phyloP scores from a whole-genome alignment of 2,113 vertebrate genomes.

The Spea multiplicata region DNA sequence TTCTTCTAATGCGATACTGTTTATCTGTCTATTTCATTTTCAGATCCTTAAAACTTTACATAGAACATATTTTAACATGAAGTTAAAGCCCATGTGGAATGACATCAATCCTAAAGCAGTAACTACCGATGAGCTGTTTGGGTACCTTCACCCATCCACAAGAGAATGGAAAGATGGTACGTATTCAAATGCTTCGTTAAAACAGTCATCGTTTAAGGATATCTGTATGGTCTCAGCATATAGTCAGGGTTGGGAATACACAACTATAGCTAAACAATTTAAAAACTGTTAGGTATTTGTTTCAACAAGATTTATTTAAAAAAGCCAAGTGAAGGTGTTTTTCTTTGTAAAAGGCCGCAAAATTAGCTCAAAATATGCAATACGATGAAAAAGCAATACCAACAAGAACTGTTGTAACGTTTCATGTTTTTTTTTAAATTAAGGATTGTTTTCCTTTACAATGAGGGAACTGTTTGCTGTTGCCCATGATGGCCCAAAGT shows the following conservation, averaged over 20 bases:
- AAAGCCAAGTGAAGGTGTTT: too few relatives aligned
- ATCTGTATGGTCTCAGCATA: too few relatives aligned
- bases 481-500: conserved; percentile 63
- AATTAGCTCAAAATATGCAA: too few relatives aligned
- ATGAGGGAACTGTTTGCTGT: conserved; percentile 68
- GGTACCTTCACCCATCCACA: conserved; percentile 69
- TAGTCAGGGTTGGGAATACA: too few relatives aligned
- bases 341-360: too few relatives aligned
- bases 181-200: not conserved
- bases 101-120: conserved; percentile 71
- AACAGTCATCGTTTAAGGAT: not conserved
- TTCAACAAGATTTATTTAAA: too few relatives aligned
- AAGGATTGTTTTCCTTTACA: conserved; percentile 70
- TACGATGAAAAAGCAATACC: too few relatives aligned
- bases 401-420: too few relatives aligned
- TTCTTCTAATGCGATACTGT: too few relatives aligned
- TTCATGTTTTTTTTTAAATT: not conserved
- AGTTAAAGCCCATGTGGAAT: conserved; percentile 65
- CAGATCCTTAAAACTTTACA: conserved; percentile 69
- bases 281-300: too few relatives aligned
- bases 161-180: conserved; percentile 74
- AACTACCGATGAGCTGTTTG: conserved; percentile 67
- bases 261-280: too few relatives aligned
- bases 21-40: not conserved
- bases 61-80: conserved; percentile 66